Percentiles rank a stretch among this genome's conserved stretches.
Conservation (phyloP, 1,140 invertebrate genomes). For the Portunus trituberculatus region DNA sequence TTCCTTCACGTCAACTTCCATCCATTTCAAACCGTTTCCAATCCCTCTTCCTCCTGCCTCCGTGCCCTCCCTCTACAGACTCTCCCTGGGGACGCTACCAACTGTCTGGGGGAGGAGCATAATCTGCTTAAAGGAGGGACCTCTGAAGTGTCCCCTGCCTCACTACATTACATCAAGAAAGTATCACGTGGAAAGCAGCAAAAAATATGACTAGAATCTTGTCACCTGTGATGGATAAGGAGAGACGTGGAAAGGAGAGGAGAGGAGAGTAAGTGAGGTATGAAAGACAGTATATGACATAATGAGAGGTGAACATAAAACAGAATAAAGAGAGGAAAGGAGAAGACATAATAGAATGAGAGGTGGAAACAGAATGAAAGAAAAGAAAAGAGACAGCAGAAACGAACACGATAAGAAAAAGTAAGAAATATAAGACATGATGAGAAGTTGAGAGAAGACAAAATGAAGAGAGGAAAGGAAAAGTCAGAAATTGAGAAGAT, state of each 20-base stretch:
- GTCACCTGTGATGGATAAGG: background rate
- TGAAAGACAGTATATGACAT: no score
- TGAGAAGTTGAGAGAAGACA: no score
- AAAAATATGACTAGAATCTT: no score
- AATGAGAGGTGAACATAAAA: no score
- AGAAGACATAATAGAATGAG: background rate
- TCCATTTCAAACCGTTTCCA: background rate
- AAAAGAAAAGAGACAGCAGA: no score
- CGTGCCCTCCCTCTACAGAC: background rate
- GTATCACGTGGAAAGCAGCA: no score
- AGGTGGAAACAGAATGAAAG: no score
- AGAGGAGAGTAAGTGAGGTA: background rate
- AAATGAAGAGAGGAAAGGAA: background rate
- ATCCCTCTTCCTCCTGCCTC: background rate
- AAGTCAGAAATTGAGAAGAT: background rate
- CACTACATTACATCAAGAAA: no score
- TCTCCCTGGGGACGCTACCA: no score
- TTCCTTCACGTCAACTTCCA: background rate
- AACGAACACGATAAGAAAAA: no score
- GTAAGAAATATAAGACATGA: no score
- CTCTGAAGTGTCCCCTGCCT: background rate
- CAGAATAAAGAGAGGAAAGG: background rate
- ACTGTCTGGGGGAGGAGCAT: background rate
- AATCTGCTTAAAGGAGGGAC: background rate
- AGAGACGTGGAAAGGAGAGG: background rate